Percentiles rank a stretch among this genome's conserved stretches.
Conservation (phyloP, 2,113 vertebrate genomes). For the Jacana jacana region DNA sequence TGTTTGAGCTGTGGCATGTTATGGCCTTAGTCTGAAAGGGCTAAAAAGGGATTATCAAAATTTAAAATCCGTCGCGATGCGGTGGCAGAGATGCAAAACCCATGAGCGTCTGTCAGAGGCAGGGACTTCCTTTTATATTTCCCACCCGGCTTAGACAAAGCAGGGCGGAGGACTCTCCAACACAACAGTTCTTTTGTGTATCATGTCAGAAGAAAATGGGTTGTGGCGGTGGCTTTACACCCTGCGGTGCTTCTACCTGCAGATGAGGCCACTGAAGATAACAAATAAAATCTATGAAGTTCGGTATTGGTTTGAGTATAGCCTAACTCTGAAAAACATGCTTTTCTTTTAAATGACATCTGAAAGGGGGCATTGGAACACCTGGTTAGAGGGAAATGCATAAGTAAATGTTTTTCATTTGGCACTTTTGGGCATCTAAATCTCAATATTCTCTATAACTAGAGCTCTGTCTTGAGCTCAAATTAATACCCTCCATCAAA, state of each 20-base stretch:
- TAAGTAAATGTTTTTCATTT: neutral
- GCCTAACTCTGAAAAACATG: neutral
- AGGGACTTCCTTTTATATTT: neutral
- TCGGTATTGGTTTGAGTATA: neutral
- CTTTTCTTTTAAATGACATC: neutral
- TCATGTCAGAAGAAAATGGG: neutral
- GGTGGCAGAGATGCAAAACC: neutral
- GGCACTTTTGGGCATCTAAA: neutral
- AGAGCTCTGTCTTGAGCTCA: neutral
- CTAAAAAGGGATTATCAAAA: conserved; percentile 62
- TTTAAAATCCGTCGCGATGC: conserved; percentile 36
- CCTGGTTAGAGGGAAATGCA: neutral
- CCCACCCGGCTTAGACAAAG: neutral
- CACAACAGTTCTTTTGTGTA: neutral
- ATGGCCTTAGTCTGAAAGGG: conserved; percentile 13
- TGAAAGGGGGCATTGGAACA: neutral
- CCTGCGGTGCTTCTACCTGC: neutral
- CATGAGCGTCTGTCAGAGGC: neutral
- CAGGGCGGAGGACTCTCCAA: neutral
- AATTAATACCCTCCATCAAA: neutral
- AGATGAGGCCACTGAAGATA: accelerated
- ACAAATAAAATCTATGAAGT: accelerated
- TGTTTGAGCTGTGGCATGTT: conserved; percentile 51
- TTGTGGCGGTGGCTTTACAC: neutral
- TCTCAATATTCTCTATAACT: neutral